These are phyloP conservation scores for Ceratoteleas bidentatus DNA, from an alignment of 1,140 invertebrate genomes.

Conservation along the genomic window DNA sequence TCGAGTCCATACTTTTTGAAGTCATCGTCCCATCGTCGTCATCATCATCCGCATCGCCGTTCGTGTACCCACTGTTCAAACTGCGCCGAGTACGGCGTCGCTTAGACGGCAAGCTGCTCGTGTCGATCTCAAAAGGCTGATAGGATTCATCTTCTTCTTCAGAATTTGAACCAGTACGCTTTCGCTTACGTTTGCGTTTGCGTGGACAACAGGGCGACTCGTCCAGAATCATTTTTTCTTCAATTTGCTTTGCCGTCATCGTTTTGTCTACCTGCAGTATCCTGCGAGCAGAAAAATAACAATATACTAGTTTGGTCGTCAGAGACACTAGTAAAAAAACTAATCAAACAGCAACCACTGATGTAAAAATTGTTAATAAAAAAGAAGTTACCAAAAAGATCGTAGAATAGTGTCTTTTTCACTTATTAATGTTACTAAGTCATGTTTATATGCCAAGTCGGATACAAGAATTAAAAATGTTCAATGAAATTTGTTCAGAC, in stretches of 20 bases:
- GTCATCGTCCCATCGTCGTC: constrained; percentile 43
- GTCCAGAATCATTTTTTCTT: constrained; percentile 76
- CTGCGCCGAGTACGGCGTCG: constrained; percentile 61
- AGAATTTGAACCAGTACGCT: constrained; percentile 69
- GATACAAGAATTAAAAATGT: no score
- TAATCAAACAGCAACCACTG: no score
- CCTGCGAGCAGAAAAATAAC: constrained; percentile 57
- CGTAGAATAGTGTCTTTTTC: no score
- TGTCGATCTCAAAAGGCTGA: constrained; percentile 32
- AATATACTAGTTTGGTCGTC: no score
- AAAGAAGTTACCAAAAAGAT: no score
- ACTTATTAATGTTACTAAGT: no score
- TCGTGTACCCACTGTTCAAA: constrained; percentile 50
- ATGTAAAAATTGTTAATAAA: no score
- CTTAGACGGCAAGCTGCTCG: constrained; percentile 23
- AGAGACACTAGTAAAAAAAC: no score
- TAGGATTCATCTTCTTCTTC: constrained; percentile 75
- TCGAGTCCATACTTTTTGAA: constrained; percentile 14
- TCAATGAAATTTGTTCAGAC: no score
- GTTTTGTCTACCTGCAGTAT: constrained; percentile 70
- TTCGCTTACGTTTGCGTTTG: constrained; percentile 73
- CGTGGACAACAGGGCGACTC: constrained; percentile 76
- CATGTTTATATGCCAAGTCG: no score
- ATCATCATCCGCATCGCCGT: constrained; percentile 58
- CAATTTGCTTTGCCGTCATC: constrained; percentile 68